Conservation (phyloP, 1,140 invertebrate species). For the Trypoxylus dichotomus region DNA sequence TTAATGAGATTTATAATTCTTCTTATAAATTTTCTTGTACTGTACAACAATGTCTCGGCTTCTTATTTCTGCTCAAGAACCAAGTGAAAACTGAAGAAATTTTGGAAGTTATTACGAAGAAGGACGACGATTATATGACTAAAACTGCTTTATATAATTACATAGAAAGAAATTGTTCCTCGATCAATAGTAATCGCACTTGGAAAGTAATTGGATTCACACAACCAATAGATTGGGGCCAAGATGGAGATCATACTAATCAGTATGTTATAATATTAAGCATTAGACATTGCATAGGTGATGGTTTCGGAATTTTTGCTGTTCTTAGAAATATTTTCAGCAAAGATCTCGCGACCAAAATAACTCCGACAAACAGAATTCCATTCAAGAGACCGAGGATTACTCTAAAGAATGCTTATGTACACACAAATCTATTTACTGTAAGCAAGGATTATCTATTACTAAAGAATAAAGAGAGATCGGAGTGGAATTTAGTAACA, state of each 20-base stretch:
- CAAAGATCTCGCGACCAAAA: neutral
- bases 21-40: neutral
- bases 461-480: neutral
- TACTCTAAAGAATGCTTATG: neutral
- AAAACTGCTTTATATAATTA: neutral
- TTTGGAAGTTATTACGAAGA: neutral
- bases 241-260: neutral
- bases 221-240: neutral
- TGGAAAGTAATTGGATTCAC: neutral
- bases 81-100: neutral
- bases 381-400: neutral
- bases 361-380: neutral
- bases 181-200: neutral
- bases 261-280: neutral
- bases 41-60: neutral
- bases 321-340: neutral
- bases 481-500: neutral
- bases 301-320: neutral
- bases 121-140: neutral
- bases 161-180: neutral
- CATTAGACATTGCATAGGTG: neutral
- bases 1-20: neutral
- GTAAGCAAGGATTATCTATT: neutral
- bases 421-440: neutral
- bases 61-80: neutral